Evolutionary conservation across 2,797 vertebrate genomes (phyloP).

Genomic region (Xenops minutus): DNA sequence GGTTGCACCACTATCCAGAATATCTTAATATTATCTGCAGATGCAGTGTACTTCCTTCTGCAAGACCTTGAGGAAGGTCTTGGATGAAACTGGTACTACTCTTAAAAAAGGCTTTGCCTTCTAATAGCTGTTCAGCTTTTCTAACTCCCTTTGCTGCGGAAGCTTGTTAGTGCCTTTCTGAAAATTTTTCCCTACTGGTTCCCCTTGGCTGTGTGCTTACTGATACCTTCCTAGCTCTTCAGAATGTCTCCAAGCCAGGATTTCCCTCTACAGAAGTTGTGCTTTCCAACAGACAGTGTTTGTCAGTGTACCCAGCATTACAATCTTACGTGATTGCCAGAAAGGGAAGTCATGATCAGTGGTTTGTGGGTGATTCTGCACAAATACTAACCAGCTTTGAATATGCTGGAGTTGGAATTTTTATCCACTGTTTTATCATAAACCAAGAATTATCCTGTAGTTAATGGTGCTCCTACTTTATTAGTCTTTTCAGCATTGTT

Average conservation of each 20-base stretch:
- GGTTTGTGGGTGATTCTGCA: not conserved
- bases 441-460: not conserved
- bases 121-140: not conserved
- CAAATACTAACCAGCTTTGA: not conserved
- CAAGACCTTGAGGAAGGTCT: not conserved
- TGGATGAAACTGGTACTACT: not conserved
- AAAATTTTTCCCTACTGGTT: not conserved
- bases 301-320: accelerated
- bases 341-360: not conserved
- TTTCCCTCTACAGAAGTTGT: not conserved
- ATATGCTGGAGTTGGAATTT: not conserved
- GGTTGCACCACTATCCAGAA: not conserved
- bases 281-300: accelerated
- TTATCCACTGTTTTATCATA: not conserved
- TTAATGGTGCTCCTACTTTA: not conserved
- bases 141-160: not conserved
- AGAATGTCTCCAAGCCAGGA: not conserved
- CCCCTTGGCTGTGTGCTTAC: not conserved
- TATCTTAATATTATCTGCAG: not conserved
- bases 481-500: not conserved
- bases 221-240: not conserved
- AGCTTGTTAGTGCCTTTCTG: not conserved
- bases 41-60: not conserved
- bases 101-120: not conserved
- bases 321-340: not conserved